Percentiles rank a stretch among this genome's conserved stretches.
Evolutionary conservation across 30 jellyfish, hydroid and myxozoan species (phyloP).

Genomic region (Chrysaora quinquecirrha): DNA sequence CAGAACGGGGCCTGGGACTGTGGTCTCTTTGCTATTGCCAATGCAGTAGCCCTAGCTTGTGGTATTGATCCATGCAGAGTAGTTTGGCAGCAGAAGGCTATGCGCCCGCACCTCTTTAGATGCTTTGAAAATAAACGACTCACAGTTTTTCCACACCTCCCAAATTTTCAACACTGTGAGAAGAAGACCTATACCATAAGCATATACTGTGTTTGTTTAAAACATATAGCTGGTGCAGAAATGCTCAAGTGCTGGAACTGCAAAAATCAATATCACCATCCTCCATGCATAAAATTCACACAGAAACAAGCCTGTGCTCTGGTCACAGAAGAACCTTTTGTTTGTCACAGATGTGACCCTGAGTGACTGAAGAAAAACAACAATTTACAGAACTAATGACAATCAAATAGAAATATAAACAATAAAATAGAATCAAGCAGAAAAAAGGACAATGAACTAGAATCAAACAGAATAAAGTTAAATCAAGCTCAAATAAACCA

Average conservation of each 20-base stretch:
- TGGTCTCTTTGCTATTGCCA: constrained; percentile 33
- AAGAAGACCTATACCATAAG: neutral
- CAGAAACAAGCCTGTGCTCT: constrained; percentile 1
- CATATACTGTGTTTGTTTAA: constrained; percentile 11
- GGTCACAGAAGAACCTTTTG: neutral
- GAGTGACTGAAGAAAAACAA: too few relatives aligned
- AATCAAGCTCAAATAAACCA: too few relatives aligned
- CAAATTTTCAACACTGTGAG: neutral
- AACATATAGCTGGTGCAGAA: constrained; percentile 7
- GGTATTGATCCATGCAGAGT: constrained; percentile 31
- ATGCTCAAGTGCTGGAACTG: neutral
- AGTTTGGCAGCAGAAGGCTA: neutral
- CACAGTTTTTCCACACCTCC: neutral
- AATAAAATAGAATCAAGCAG: too few relatives aligned
- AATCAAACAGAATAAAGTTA: too few relatives aligned
- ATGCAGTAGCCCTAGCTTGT: constrained; percentile 20
- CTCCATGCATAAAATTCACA: neutral
- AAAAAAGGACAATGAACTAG: too few relatives aligned
- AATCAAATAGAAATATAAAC: too few relatives aligned
- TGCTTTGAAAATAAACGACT: neutral
- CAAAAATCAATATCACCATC: neutral
- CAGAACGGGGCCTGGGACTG: constrained; percentile 24
- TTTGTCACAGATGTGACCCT: constrained; percentile 7
- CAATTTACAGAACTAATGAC: too few relatives aligned
- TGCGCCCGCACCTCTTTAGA: neutral